Percentiles rank a stretch among this genome's conserved stretches.
Conservation (phyloP, 2,888 invertebrate genomes). For the Amphipyra tragopoginis region DNA sequence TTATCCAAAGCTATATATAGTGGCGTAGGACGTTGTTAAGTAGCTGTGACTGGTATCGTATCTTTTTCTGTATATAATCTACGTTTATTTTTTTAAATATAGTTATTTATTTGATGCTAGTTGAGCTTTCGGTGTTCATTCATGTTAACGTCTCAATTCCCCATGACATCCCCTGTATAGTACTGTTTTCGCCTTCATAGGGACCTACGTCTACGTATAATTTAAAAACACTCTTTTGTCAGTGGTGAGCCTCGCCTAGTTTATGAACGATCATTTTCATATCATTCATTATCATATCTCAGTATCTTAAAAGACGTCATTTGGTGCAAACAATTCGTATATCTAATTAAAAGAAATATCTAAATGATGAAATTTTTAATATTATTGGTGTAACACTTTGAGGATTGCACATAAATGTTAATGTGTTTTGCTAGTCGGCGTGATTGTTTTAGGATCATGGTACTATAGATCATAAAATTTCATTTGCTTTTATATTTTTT, state of each 20-base stretch:
- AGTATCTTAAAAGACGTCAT: conserved; percentile 37
- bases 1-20: conserved; percentile 87
- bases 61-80: conserved; percentile 79
- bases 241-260: conserved; percentile 46
- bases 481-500: conserved; percentile 52
- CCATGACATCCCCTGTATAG: conserved; percentile 82
- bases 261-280: conserved; percentile 62
- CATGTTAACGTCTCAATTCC: conserved; percentile 71
- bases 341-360: conserved; percentile 26
- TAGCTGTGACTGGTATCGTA: conserved; percentile 73
- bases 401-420: conserved; percentile 56
- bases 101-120: conserved; percentile 85
- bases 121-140: conserved; percentile 80
- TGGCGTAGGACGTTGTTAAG: conserved; percentile 79
- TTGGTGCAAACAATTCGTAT: conserved; percentile 43
- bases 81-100: conserved; percentile 77
- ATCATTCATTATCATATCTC: conserved; percentile 63
- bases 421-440: conserved; percentile 72
- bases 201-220: conserved; percentile 53
- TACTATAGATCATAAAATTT: conserved; percentile 51
- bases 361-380: conserved; percentile 15
- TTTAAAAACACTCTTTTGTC: conserved; percentile 27
- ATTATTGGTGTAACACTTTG: conserved; percentile 43
- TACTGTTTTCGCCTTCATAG: conserved; percentile 54
- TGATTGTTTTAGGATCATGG: conserved; percentile 54